Base-by-base conservation (phyloP, 2,888 invertebrate genomes). In the Oxycera nigricornis region DNA sequence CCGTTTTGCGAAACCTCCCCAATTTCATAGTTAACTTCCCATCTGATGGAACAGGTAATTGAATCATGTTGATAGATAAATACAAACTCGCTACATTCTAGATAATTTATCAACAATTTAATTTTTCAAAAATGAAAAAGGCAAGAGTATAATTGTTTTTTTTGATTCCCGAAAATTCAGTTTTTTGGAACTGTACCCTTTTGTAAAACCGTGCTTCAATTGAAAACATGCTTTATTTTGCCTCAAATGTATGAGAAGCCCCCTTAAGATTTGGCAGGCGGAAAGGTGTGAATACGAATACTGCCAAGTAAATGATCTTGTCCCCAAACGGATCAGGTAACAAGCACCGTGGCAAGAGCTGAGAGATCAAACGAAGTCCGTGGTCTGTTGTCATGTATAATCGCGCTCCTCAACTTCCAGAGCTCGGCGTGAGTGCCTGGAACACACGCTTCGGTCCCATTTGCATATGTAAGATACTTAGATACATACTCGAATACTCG, bases 301-400 rank as follows among this genome's bases (percentile, higher is more conserved):
- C 6, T 24, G 14, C n/a, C 39, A 31, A 62, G 22, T 22, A 17
- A 7, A 31, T 35, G 41, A 65, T 65, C 39, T 17, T 26, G 65
- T 65, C 65, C 65, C 65, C 65, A 65, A 62, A 22, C 17, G 65
- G 65, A 41, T 65, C 41, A 41, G 41, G 41, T 39, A 65, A 65
- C 41, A 20, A 14, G 22, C 24, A 65, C 26, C 9, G 7, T 65
- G 65, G 39, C 39, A 41, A 65, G 65, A 65, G 65, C 26, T 9
- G 30, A 41, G 22, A 55, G 55, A 39, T 39, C 9, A 9, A 14
- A 39, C 24, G 55, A 55, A n/a, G n/a, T n/a, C 14, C 46, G 46
- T 17, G 46, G 46, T 46, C 46, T 14, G 46, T 17, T 61, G 11
- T 59, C 17, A 20, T 17, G 61, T 17, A 6, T 14, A 3, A 31